Conservation (phyloP, 2,113 vertebrate genomes). For the Labeo rohita region DNA sequence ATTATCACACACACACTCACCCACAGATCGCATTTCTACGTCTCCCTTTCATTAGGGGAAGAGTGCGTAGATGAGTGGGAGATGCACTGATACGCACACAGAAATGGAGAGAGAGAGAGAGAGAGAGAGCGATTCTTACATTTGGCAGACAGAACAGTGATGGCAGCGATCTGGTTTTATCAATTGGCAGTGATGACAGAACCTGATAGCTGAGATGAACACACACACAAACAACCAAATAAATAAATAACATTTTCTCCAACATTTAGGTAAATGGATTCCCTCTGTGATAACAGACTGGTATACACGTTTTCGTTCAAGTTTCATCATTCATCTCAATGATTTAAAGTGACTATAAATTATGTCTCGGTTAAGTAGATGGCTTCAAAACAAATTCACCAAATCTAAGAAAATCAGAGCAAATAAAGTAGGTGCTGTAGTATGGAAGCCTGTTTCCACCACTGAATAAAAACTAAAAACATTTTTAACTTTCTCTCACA, state of each 20-base stretch:
- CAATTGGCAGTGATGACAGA: conserved; percentile 84
- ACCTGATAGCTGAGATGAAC: conserved; percentile 77
- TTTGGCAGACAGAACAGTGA: conserved; percentile 83
- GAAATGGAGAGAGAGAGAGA: neutral
- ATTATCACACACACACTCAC: conserved; percentile 37
- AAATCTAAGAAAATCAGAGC: neutral
- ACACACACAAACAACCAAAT: conserved; percentile 18
- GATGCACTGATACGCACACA: conserved; percentile 16
- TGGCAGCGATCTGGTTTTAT: conserved; percentile 89
- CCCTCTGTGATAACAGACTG: too few species aligned
- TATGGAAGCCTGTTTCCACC: too few species aligned
- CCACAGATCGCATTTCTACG: conserved; percentile 39
- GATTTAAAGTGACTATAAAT: neutral
- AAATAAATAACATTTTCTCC: conserved; percentile 20
- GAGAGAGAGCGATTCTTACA: conserved; percentile 72
- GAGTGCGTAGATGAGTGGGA: conserved; percentile 30
- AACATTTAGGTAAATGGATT: neutral
- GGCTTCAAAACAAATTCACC: neutral
- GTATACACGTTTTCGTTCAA: too few species aligned
- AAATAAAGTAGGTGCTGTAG: neutral
- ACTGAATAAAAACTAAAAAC: too few species aligned
- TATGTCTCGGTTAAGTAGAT: neutral
- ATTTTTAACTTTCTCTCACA: too few species aligned
- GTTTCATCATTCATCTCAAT: neutral
- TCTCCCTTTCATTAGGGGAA: conserved; percentile 42